Percentiles rank a stretch among this genome's conserved stretches.
phyloP scores from a whole-genome alignment of 92 coral and sea anemone genomes.

The Umimayanthus chanpuru region DNA sequence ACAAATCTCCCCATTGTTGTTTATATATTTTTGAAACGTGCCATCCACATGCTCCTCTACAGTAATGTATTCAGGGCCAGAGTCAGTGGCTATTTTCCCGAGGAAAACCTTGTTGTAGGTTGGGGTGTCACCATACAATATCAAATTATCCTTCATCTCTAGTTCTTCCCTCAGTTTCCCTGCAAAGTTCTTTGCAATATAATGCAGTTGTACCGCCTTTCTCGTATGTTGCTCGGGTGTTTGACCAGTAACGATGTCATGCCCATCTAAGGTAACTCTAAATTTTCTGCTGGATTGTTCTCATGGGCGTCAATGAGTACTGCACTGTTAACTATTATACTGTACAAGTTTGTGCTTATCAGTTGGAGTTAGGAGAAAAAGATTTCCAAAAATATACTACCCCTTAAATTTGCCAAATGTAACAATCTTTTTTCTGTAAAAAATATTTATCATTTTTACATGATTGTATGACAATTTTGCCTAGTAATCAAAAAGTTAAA shows the following conservation, averaged over 20 bases:
- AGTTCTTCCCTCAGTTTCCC: background rate
- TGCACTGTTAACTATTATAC: background rate
- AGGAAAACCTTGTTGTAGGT: constrained; percentile 14
- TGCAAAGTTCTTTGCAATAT: constrained; percentile 13
- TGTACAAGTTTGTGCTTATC: background rate
- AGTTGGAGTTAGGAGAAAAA: constrained; percentile 13
- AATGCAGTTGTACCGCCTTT: constrained; percentile 11
- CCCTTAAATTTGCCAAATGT: constrained; percentile 4
- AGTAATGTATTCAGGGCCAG: background rate
- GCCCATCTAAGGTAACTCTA: background rate
- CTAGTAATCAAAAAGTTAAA: no score
- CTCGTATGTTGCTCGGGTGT: constrained; percentile 14
- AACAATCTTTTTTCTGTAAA: constrained; percentile 6
- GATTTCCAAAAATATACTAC: background rate
- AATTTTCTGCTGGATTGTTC: background rate
- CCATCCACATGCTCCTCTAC: background rate
- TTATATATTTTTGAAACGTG: no score
- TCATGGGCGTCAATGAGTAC: constrained; percentile 4
- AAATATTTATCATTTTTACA: background rate
- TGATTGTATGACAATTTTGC: no score
- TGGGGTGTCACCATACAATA: constrained; percentile 13
- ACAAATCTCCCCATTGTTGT: no score
- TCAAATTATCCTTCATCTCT: constrained; percentile 9
- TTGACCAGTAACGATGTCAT: background rate
- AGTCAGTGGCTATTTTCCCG: constrained; percentile 7